Evolutionary conservation across 2,113 vertebrate genomes (phyloP).

Genomic region (Lamprologus callipterus): DNA sequence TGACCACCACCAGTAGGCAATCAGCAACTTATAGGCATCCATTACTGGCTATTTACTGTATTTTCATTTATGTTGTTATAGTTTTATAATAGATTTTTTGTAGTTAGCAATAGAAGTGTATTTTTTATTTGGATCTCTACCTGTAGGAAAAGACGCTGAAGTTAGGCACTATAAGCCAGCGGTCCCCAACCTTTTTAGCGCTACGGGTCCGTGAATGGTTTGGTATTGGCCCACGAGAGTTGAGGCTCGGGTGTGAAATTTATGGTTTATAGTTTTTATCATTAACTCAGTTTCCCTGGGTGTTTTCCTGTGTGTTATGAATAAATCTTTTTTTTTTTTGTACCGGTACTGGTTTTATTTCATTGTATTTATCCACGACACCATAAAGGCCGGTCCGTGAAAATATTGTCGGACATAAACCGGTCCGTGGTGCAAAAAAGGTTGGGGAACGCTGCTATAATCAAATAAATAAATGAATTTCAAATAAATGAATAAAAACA

Average conservation of each 20-base stretch:
- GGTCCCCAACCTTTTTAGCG: not conserved
- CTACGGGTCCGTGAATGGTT: not conserved
- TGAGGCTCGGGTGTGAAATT: not conserved
- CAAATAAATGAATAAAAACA: not conserved
- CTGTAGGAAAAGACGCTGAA: not conserved
- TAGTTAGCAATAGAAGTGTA: not conserved
- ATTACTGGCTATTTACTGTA: not conserved
- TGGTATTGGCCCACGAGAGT: not conserved
- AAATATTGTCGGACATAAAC: not conserved
- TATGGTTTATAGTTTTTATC: not conserved
- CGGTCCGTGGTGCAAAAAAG: not conserved
- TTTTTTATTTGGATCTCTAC: not conserved
- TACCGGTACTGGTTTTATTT: not conserved
- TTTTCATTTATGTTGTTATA: not conserved
- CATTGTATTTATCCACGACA: accelerated
- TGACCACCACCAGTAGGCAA: too few relatives aligned
- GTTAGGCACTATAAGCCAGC: not conserved
- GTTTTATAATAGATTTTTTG: not conserved
- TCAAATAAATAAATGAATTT: too few relatives aligned
- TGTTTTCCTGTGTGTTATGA: accelerated
- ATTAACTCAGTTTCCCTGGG: not conserved
- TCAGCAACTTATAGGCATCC: not conserved
- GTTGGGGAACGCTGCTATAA: not conserved
- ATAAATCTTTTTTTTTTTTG: not conserved
- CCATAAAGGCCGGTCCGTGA: accelerated